phyloP scores from a whole-genome alignment of 2,113 vertebrate species.

The Crotalus horridus region DNA sequence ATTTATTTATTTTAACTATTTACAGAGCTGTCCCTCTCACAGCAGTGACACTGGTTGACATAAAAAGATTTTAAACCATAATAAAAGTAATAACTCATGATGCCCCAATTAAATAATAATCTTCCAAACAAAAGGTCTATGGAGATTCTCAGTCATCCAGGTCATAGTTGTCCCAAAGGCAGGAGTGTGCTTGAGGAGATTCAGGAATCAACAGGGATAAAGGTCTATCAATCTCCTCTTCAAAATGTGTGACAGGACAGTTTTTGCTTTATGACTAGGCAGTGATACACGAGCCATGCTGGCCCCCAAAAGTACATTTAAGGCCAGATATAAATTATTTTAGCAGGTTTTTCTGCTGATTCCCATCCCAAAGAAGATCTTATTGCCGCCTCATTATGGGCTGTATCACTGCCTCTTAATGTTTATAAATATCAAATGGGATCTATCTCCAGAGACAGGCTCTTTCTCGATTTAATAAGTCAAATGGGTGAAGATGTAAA shows the following conservation, averaged over 20 bases:
- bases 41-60: neutral
- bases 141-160: neutral
- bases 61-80: neutral
- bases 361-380: neutral
- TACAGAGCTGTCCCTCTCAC: neutral
- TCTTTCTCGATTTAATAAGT: too few relatives aligned
- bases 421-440: neutral
- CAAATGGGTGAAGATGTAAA: too few relatives aligned
- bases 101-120: neutral
- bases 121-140: neutral
- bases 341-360: neutral
- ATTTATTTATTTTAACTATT: neutral
- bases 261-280: too few relatives aligned
- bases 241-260: neutral
- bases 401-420: neutral
- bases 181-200: neutral
- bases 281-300: neutral
- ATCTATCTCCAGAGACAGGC: neutral
- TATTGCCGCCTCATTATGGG: neutral
- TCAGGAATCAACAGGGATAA: neutral
- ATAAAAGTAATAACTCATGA: neutral
- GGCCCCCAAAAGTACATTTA: neutral
- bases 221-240: too few relatives aligned
- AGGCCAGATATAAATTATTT: neutral
- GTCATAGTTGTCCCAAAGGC: neutral